Conservation (phyloP, 2,113 vertebrate species). For the Ondatra zibethicus region DNA sequence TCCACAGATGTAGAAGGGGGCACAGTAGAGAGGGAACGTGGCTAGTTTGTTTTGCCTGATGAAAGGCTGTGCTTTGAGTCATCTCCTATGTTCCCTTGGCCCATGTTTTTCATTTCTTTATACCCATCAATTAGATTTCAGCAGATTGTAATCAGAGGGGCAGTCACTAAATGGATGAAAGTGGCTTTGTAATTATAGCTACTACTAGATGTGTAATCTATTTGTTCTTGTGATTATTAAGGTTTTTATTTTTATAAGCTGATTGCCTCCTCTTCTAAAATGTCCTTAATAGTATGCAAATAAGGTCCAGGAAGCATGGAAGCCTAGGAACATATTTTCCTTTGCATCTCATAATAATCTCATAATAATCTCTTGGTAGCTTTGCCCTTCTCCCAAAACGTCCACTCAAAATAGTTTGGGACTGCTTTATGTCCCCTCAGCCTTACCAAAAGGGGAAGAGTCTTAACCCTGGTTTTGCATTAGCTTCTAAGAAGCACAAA, state of each 20-base stretch:
- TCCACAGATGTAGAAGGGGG: neutral
- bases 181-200: slow-evolving; percentile 40
- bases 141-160: slow-evolving; percentile 42
- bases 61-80: neutral
- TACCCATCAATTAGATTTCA: slow-evolving; percentile 50
- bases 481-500: neutral
- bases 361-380: neutral
- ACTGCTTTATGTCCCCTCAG: neutral
- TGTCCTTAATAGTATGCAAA: slow-evolving; percentile 42
- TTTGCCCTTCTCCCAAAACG: slow-evolving; percentile 18
- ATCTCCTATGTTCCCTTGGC: neutral
- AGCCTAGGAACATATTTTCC: slow-evolving; percentile 1
- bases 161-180: neutral
- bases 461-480: neutral
- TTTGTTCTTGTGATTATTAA: slow-evolving; percentile 41
- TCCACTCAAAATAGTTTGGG: neutral
- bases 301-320: slow-evolving; percentile 6
- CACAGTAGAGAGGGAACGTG: neutral
- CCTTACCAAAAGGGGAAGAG: neutral
- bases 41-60: neutral
- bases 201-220: slow-evolving; percentile 1
- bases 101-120: neutral
- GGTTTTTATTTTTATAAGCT: slow-evolving; percentile 55
- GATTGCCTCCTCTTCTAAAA: slow-evolving; percentile 41
- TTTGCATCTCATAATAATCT: slow-evolving; percentile 16